Evolutionary conservation across 2,888 invertebrate genomes (phyloP).

Genomic region (Platycheirus rosarum): DNA sequence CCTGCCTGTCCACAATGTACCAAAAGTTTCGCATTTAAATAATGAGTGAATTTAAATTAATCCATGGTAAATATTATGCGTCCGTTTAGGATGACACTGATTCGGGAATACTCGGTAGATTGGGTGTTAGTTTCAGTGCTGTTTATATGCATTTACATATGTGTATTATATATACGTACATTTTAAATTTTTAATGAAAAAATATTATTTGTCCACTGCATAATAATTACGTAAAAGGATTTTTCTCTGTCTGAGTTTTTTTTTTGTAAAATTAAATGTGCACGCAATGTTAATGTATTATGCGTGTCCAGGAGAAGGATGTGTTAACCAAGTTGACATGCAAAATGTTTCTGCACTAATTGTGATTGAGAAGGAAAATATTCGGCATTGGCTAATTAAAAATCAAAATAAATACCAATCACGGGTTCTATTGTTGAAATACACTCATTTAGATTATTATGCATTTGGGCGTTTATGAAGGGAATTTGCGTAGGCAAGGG

Average conservation of each 20-base stretch:
- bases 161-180: no score
- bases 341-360: conserved; percentile 33
- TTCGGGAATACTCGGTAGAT: conserved; percentile 12
- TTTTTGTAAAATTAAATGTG: conserved; percentile 11
- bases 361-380: conserved; percentile 53
- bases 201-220: conserved; percentile 29
- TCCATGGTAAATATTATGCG: conserved; percentile 69
- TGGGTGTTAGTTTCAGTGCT: conserved; percentile 19
- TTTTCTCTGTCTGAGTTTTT: neutral
- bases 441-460: neutral
- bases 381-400: conserved; percentile 64
- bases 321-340: neutral
- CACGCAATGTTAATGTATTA: neutral
- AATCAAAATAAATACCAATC: conserved; percentile 57
- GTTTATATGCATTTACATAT: conserved; percentile 12
- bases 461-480: neutral
- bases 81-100: conserved; percentile 28
- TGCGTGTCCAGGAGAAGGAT: conserved; percentile 26
- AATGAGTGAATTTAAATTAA: conserved; percentile 72
- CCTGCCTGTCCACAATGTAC: neutral
- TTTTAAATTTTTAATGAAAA: conserved; percentile 14
- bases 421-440: conserved; percentile 22
- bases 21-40: conserved; percentile 55
- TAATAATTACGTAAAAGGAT: conserved; percentile 29
- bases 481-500: no score